These are phyloP conservation scores for Liopterus haemorrhoidalis DNA, from an alignment of 2,888 invertebrate species.

Conservation along the genomic window DNA sequence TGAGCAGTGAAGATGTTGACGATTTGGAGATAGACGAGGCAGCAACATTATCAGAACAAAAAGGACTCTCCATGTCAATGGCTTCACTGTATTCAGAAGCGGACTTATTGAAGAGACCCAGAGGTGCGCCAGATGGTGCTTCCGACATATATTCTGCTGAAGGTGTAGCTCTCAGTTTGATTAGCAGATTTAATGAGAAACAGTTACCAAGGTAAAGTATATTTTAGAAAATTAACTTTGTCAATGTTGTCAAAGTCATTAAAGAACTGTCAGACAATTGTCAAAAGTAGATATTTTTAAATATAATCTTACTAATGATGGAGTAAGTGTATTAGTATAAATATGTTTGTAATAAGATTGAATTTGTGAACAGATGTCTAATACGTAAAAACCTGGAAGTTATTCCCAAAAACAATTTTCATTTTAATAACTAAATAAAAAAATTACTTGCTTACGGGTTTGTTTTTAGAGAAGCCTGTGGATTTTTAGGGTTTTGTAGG, in stretches of 20 bases:
- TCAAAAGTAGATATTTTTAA: background rate
- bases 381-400: background rate
- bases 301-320: conserved; percentile 1
- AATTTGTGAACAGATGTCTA: no score
- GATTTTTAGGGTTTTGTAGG: no score
- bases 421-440: no score
- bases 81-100: conserved; percentile 58
- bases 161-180: conserved; percentile 69
- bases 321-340: background rate
- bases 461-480: no score
- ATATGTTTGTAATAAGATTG: no score
- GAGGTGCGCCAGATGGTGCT: conserved; percentile 47
- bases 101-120: conserved; percentile 45
- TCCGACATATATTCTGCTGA: conserved; percentile 64
- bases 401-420: no score
- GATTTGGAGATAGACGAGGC: conserved; percentile 50
- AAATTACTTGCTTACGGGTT: no score
- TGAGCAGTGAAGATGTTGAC: conserved; percentile 51
- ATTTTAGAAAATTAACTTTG: background rate
- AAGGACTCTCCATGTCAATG: conserved; percentile 56
- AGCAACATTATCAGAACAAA: conserved; percentile 44
- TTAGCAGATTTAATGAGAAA: conserved; percentile 69
- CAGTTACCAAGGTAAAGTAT: conserved; percentile 56
- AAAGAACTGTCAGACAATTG: background rate
- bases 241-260: background rate